These are phyloP conservation scores for Anoura caudifer DNA, from an alignment of 2,113 vertebrate genomes.

Conservation along the genomic window DNA sequence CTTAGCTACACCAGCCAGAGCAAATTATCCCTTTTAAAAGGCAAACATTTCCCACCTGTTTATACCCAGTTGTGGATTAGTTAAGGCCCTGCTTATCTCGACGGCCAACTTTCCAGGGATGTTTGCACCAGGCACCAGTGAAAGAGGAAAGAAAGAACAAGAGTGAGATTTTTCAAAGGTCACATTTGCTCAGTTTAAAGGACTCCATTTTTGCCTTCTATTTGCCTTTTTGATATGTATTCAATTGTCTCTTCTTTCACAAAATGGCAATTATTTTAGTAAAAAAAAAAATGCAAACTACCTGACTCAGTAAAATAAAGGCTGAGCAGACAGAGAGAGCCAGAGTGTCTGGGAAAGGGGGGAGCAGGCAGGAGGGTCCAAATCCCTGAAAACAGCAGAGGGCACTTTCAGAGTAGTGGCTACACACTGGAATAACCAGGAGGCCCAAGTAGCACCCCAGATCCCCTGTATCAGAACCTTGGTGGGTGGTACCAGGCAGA, in stretches of 20 bases:
- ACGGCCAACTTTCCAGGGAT: neutral
- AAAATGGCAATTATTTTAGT: neutral
- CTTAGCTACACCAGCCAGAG: too few relatives aligned
- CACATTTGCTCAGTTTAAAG: neutral
- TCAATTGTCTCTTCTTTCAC: neutral
- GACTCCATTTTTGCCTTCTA: neutral
- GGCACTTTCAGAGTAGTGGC: neutral
- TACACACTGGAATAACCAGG: neutral
- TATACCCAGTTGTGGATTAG: neutral
- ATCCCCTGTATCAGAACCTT: neutral
- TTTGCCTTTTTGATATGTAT: neutral
- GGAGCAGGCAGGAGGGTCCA: neutral
- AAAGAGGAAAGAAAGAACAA: neutral
- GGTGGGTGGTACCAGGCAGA: neutral
- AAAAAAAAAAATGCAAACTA: neutral
- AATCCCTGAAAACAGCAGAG: neutral
- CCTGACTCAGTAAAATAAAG: neutral
- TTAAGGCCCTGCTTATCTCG: neutral
- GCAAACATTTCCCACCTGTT: neutral
- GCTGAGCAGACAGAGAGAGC: neutral
- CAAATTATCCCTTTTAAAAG: neutral
- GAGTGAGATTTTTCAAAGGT: neutral
- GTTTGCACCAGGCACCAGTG: neutral
- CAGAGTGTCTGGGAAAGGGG: neutral
- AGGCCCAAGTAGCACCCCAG: neutral